These are phyloP conservation scores for Myotis yumanensis DNA, from an alignment of 2,113 vertebrate genomes.

Conservation along the genomic window DNA sequence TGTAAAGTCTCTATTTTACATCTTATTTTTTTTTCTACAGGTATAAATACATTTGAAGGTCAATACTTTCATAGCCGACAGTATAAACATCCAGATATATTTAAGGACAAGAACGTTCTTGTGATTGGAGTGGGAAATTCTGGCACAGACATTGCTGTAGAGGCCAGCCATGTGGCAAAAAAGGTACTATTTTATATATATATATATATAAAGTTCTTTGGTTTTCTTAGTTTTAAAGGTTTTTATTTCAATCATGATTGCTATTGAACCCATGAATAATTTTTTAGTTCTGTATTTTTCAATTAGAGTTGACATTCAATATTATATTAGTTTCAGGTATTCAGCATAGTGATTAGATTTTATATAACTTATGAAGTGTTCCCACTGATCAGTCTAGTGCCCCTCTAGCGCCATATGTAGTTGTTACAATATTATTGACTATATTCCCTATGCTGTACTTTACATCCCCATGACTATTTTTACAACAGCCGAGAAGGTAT, in stretches of 20 bases:
- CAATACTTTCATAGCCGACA: constrained; percentile 88
- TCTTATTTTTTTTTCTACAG: constrained; percentile 77
- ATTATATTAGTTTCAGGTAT: not conserved
- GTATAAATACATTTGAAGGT: constrained; percentile 87
- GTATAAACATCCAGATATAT: constrained; percentile 88
- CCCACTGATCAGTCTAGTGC: not conserved
- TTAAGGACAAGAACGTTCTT: constrained; percentile 88
- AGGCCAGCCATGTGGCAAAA: constrained; percentile 87
- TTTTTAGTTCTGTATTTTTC: not conserved
- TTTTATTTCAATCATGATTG: not conserved
- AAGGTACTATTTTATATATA: constrained; percentile 81
- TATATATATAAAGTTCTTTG: not conserved
- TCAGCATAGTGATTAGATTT: not conserved
- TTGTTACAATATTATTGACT: not conserved
- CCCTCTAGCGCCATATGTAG: not conserved
- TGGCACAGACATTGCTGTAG: constrained; percentile 90
- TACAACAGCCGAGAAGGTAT: constrained; percentile 82
- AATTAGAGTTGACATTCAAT: not conserved
- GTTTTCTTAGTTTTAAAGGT: not conserved
- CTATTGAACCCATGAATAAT: not conserved
- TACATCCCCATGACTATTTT: not conserved
- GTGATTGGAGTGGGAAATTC: constrained; percentile 93
- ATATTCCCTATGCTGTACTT: not conserved
- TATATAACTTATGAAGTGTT: not conserved
- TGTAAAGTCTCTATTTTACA: not conserved